These are phyloP conservation scores for Sycobia sp. DNA, from an alignment of 1,140 invertebrate genomes.

Conservation along the genomic window DNA sequence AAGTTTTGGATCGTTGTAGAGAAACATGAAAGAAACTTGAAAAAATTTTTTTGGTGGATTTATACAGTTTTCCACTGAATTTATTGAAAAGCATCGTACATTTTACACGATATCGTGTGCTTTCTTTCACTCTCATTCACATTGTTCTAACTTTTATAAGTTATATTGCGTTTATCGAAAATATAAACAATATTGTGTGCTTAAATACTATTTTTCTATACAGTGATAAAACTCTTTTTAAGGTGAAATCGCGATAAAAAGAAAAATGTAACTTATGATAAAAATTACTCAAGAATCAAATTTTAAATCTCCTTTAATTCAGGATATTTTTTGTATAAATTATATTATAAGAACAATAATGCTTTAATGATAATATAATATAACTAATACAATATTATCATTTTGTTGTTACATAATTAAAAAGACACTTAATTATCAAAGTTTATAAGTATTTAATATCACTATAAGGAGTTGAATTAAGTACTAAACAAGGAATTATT, in stretches of 20 bases:
- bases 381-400: constrained; percentile 2
- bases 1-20: constrained; percentile 7
- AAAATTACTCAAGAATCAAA: constrained; percentile 31
- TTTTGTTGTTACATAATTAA: constrained; percentile 15
- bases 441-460: no score
- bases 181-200: constrained; percentile 43
- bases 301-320: constrained; percentile 13
- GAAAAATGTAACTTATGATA: no score
- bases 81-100: constrained; percentile 16
- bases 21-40: no score
- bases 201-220: constrained; percentile 51
- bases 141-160: background rate
- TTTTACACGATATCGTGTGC: constrained; percentile 2
- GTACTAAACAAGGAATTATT: no score
- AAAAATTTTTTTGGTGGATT: background rate
- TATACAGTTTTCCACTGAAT: constrained; percentile 5
- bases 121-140: constrained; percentile 21
- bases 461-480: no score
- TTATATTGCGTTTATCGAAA: constrained; percentile 16
- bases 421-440: background rate
- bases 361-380: background rate
- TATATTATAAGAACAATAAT: constrained; percentile 3
- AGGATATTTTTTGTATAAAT: constrained; percentile 3
- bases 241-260: constrained; percentile 29
- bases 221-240: constrained; percentile 28